Evolutionary conservation across 2,797 vertebrate species (phyloP).

Genomic region (Clangula hyemalis): DNA sequence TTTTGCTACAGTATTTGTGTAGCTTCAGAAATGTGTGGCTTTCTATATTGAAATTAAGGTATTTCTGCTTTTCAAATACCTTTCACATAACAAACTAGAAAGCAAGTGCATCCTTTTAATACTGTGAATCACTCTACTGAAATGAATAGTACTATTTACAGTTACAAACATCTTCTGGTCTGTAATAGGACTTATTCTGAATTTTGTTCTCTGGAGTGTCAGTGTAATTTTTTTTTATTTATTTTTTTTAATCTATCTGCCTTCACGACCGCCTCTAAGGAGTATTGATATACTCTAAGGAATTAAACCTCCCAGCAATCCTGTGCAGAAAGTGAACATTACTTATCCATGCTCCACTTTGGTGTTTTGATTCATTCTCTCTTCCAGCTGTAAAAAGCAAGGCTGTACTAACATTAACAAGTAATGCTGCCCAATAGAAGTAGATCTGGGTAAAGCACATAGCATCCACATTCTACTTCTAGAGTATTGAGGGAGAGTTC

Average conservation of each 20-base stretch:
- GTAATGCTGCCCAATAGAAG: neutral
- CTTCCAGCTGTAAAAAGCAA: neutral
- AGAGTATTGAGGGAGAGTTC: fast-evolving
- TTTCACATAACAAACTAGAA: neutral
- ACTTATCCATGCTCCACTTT: neutral
- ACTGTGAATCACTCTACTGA: neutral
- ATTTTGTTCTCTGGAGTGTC: neutral
- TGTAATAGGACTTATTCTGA: neutral
- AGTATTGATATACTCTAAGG: neutral
- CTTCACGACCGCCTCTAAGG: neutral
- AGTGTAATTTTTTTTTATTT: neutral
- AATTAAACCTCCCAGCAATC: neutral
- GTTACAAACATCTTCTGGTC: neutral
- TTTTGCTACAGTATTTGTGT: neutral
- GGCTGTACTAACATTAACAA: neutral
- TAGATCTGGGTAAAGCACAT: neutral
- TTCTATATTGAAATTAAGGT: neutral
- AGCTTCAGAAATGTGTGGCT: neutral
- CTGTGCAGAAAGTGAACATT: neutral
- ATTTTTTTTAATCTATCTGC: neutral
- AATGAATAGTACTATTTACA: neutral
- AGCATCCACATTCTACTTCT: neutral
- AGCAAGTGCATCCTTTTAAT: neutral
- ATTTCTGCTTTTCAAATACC: neutral
- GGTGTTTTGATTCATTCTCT: neutral